These are phyloP conservation scores for Lithosia quadra DNA, from an alignment of 2,888 invertebrate genomes.

Conservation along the genomic window DNA sequence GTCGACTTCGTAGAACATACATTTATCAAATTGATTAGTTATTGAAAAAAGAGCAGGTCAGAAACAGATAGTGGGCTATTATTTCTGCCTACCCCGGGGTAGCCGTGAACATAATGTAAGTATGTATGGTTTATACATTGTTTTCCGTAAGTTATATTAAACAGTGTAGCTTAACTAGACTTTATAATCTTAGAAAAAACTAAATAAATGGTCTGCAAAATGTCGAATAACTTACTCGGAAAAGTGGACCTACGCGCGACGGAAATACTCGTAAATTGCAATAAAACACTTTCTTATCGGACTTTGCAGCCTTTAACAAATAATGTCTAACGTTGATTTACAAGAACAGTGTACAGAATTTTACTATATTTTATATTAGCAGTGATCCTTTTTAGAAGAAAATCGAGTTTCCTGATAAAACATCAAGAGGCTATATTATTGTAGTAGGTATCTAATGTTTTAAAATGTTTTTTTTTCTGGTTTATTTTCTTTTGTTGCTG, in stretches of 20 bases:
- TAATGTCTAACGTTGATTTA: conserved; percentile 13
- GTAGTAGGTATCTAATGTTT: no score
- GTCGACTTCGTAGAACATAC: no score
- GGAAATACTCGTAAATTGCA: conserved; percentile 22
- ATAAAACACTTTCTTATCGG: conserved; percentile 24
- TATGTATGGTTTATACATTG: no score
- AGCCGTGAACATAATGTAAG: no score
- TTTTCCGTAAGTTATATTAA: not conserved
- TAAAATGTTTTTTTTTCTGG: no score
- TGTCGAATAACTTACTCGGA: conserved; percentile 23
- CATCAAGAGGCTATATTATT: no score
- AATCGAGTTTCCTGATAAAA: not conserved
- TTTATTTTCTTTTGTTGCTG: no score
- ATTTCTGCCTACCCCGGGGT: no score
- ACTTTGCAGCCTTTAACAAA: conserved; percentile 15
- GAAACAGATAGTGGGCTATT: no score
- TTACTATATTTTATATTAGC: not conserved
- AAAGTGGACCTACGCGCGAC: conserved; percentile 28
- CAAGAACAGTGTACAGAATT: not conserved
- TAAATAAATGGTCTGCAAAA: conserved; percentile 16
- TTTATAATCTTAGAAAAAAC: not conserved
- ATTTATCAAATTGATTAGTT: no score
- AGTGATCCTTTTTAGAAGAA: not conserved
- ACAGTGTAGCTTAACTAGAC: not conserved
- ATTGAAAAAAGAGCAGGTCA: no score